Evolutionary conservation across 2,888 invertebrate genomes (phyloP), one percentile per base, ranked within the genome.

Genomic region (Gerris lacustris): DNA sequence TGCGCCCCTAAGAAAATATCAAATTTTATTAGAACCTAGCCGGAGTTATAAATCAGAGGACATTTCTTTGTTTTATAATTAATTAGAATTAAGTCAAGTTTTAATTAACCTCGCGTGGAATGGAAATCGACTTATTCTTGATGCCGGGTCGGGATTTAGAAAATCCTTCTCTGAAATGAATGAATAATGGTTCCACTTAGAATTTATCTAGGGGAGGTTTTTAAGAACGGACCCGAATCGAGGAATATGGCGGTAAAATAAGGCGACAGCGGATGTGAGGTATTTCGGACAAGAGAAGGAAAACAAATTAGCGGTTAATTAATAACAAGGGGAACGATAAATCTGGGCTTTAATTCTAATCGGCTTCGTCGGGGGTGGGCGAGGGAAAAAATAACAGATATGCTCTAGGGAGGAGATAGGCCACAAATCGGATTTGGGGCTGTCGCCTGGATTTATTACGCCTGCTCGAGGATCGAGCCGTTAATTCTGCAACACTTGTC

Each of bases 241-340:
- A 55, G 55, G 15, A 55, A 55, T 55, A 55, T 55, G 55, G 55
- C 55, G 55, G 15, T 55, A 5, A 55, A 55, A 55, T 15, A 55
- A 55, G 55, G 15, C 55, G 55, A 55, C 55, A 55, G 15, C 2
- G 55, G 31, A 31, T 31, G 31, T 31, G 31, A 31, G 31, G 31
- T 31, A 31, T 31, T 31, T 31, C 31, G 31, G 55, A 15, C 55
- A 55, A 55, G 55, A 55, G 69, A 66, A 67, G 72, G 74, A 66
- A 73, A 73, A 74, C 72, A 74, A 74, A 74, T 74, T 74, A 74
- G 74, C 74, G 73, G 73, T 74, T 73, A 74, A 74, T 74, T 74
- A 73, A 74, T 74, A 55, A 11, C 55, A 55, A 11, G 55, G 55
- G 55, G 55, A 15, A 55, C 55, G 55, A 55, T 55, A 55, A 55